A percentile compares a stretch with the other conserved stretches of the same genome.
Evolutionary conservation across 2,888 invertebrate genomes (phyloP).

Genomic region (Megalurothrips usitatus): DNA sequence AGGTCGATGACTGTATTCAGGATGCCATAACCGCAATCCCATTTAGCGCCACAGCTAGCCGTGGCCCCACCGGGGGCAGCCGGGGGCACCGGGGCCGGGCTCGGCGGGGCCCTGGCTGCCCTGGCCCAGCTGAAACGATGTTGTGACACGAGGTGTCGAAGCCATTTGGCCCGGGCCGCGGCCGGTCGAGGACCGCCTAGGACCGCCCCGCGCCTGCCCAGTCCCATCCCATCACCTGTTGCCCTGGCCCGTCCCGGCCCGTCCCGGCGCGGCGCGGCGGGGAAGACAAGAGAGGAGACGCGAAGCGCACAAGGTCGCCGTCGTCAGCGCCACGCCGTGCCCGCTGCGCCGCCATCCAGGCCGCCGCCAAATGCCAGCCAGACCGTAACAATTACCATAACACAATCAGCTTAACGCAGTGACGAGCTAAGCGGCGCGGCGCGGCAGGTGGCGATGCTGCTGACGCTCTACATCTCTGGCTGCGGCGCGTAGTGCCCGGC

Average conservation of each 20-base stretch:
- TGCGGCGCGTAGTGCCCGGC: not conserved
- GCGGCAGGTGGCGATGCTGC: not conserved
- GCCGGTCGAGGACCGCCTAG: not conserved
- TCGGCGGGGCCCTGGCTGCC: no score
- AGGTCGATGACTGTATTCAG: constrained; percentile 6
- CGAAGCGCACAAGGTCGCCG: no score
- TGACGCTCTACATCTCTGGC: not conserved
- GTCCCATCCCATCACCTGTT: no score
- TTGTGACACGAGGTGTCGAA: constrained; percentile 18
- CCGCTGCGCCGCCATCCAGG: not conserved
- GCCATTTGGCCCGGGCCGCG: not conserved
- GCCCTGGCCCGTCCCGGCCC: not conserved
- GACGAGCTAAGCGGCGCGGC: not conserved
- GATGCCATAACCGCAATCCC: not conserved
- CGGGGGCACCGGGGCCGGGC: no score
- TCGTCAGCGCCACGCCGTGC: no score
- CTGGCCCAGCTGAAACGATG: not conserved
- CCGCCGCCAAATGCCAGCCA: not conserved
- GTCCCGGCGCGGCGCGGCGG: not conserved
- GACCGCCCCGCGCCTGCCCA: not conserved
- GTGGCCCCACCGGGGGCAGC: no score
- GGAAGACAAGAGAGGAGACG: not conserved
- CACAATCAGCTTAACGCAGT: constrained; percentile 11
- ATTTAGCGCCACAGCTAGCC: not conserved
- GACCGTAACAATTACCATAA: constrained; percentile 21